Base-by-base conservation (phyloP, 2,888 invertebrate species). In the Baccha elongata region DNA sequence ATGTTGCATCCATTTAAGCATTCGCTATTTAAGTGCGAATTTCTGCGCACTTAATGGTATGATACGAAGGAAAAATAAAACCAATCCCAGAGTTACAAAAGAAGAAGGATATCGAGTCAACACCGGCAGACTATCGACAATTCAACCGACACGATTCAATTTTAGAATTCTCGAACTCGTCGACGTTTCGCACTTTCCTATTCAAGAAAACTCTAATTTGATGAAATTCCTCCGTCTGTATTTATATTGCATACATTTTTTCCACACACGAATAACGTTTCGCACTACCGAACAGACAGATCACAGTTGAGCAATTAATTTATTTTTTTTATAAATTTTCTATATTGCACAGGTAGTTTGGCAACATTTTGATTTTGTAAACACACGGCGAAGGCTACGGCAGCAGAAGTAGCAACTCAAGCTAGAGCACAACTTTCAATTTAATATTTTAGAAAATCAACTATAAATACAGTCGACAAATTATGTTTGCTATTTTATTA, bases 1-100 rank as follows among this genome's bases (percentile, higher is more conserved):
- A 98, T 96, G 97, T 96, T 95, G 96, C 97, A 97, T 98, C 98
- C 98, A 97, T 97, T 95, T 89, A 89, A 90, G 93, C 94, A 94
- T 94, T 93, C 92, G 85, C 73, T 85, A 60, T 58, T 80, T 71
- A 85, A 83, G 79, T 84, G 80, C 80, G 80, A 87, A 86, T 85
- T 85, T 73, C 85, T 83, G 78, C 73, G 84, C 80, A 84, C 80
- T 83, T 58, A 65, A 69, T 58, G 58, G 67, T 55, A 72, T 68
- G 55, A n/a, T 71, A 48, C 4, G 21, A 62, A 72, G 64, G 23
- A 64, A 50, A 78, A 71, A 75, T 58, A 69, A 68, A 29, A 19
- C 7, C 46, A 48, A 58, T 26, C 8, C 8, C 8, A 21, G 55
- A 58, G 7, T 35, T 42, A 64, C 13, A 53, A 78, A 42, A 1